phyloP scores from a whole-genome alignment of 1,140 invertebrate species.

The Achroia grisella region DNA sequence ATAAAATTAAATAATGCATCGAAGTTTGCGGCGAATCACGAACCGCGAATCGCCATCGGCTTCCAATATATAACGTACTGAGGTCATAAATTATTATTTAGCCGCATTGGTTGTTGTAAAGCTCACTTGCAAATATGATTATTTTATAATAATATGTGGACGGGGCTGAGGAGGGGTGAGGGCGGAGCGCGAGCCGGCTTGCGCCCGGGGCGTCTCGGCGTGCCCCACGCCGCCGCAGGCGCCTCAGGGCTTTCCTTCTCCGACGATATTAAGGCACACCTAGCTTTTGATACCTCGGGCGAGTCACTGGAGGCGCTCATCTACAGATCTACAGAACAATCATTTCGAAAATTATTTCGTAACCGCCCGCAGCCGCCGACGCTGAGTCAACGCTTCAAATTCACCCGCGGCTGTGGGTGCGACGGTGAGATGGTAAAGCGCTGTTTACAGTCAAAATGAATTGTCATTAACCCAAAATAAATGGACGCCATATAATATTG shows the following conservation, averaged over 20 bases:
- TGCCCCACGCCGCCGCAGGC: conserved; percentile 10
- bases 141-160: conserved; percentile 16
- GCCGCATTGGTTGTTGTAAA: conserved; percentile 20
- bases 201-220: conserved; percentile 14
- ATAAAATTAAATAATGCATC: too few relatives aligned
- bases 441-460: too few relatives aligned
- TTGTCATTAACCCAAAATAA: too few relatives aligned
- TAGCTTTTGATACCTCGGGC: conserved; percentile 37
- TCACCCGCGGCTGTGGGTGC: conserved; percentile 3
- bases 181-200: conserved; percentile 3
- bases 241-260: conserved; percentile 1
- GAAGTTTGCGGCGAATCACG: conserved; percentile 9
- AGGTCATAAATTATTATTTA: conserved; percentile 31
- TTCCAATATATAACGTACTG: conserved; percentile 23
- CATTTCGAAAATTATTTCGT: conserved; percentile 58
- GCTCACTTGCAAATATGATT: conserved; percentile 25
- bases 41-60: conserved; percentile 16
- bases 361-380: conserved; percentile 25
- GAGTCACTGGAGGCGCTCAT: conserved; percentile 32
- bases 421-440: too few relatives aligned
- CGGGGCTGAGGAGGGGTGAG: conserved; percentile 1
- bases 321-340: conserved; percentile 46
- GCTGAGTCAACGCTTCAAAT: conserved; percentile 9
- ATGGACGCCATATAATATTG: too few relatives aligned
- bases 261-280: conserved; percentile 39